Percentiles rank a stretch among this genome's conserved stretches.
Conservation (phyloP, 2,888 invertebrate genomes). For the Andrena camellia region DNA sequence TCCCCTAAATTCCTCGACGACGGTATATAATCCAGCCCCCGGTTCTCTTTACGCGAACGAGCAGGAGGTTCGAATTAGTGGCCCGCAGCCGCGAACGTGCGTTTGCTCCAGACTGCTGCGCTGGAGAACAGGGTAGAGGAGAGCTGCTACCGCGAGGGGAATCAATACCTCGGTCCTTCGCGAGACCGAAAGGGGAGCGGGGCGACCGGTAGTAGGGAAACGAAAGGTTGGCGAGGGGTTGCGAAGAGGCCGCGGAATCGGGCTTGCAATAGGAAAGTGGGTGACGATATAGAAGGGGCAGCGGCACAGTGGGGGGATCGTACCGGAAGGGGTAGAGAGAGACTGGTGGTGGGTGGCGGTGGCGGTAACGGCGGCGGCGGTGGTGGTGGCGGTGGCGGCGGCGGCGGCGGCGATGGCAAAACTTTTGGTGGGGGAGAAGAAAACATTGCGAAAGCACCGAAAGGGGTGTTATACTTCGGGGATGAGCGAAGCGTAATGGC, state of each 20-base stretch:
- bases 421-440: slow-evolving; percentile 1
- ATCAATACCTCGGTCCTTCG: slow-evolving; percentile 81
- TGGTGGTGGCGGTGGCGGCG: neutral
- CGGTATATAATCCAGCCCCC: slow-evolving; percentile 25
- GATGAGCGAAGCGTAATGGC: neutral
- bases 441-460: slow-evolving; percentile 23
- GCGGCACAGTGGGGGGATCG: slow-evolving; percentile 6
- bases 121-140: slow-evolving; percentile 80
- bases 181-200: slow-evolving; percentile 60
- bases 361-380: neutral
- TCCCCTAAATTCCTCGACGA: neutral
- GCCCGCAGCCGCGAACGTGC: slow-evolving; percentile 79
- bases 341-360: neutral
- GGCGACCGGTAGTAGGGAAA: slow-evolving; percentile 78
- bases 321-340: neutral
- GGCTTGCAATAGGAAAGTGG: slow-evolving; percentile 62
- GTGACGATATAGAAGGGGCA: slow-evolving; percentile 69
- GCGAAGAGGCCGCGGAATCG: slow-evolving; percentile 79
- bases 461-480: slow-evolving; percentile 1
- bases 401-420: neutral
- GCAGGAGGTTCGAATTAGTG: slow-evolving; percentile 51
- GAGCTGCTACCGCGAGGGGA: slow-evolving; percentile 80
- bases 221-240: slow-evolving; percentile 62
- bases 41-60: slow-evolving; percentile 43
- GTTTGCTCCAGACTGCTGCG: slow-evolving; percentile 80